Conservation (phyloP, 2,888 invertebrate species). For the Xiphydria camelus region DNA sequence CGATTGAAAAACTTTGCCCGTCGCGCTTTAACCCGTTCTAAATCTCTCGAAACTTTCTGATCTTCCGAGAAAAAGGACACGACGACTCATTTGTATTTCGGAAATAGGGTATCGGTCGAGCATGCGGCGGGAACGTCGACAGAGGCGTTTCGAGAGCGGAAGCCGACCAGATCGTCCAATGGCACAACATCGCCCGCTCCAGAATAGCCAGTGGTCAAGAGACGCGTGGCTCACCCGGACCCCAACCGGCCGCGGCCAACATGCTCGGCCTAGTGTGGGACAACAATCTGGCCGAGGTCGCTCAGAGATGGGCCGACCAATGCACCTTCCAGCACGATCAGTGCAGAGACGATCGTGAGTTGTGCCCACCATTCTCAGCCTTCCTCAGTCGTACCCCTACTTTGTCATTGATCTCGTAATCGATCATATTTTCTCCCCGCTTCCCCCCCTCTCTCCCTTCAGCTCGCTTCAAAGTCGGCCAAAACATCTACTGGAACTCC, state of each 20-base stretch:
- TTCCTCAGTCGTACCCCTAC: no score
- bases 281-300: slow-evolving; percentile 47
- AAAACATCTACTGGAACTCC: slow-evolving; percentile 40
- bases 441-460: no score
- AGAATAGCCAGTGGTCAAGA: slow-evolving; percentile 51
- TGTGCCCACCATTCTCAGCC: no score
- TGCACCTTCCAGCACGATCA: slow-evolving; percentile 52
- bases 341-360: slow-evolving; percentile 48
- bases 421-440: no score
- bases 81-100: no score
- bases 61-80: no score
- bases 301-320: slow-evolving; percentile 54
- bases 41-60: no score
- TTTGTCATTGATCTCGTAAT: no score
- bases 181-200: slow-evolving; percentile 52
- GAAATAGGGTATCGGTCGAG: slow-evolving; percentile 7
- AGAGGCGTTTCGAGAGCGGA: slow-evolving; percentile 38
- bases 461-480: slow-evolving; percentile 52
- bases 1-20: no score
- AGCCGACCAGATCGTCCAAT: slow-evolving; percentile 45
- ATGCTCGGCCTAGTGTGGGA: slow-evolving; percentile 54
- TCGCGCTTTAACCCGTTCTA: no score
- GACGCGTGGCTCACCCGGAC: slow-evolving; percentile 46
- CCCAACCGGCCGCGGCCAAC: slow-evolving; percentile 52
- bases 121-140: slow-evolving; percentile 12